Conservation (phyloP, 1,140 invertebrate genomes). For the Drosophila truncata region DNA sequence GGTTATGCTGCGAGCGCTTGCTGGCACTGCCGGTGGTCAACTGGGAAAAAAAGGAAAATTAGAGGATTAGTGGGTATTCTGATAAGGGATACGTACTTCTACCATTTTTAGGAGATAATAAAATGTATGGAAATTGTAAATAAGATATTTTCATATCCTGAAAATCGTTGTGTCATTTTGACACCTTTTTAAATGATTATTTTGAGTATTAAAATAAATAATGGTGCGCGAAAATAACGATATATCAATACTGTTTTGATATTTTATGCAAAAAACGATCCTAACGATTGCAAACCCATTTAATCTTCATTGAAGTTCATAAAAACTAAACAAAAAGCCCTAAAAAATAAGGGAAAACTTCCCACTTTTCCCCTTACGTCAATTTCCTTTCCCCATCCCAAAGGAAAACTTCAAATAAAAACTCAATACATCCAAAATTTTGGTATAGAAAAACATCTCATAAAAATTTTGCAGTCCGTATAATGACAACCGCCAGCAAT, state of each 20-base stretch:
- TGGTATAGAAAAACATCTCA: not conserved
- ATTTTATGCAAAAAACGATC: not conserved
- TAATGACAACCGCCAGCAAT: constrained; percentile 49
- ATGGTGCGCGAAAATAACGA: not conserved
- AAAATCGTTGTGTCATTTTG: not conserved
- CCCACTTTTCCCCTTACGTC: not conserved
- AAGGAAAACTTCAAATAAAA: constrained; percentile 3
- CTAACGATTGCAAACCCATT: no score
- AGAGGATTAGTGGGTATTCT: not conserved
- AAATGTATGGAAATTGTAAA: not conserved
- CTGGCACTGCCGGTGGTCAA: constrained; percentile 79
- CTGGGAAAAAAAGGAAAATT: constrained; percentile 7
- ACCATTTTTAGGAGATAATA: constrained; percentile 32
- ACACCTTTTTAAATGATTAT: not conserved
- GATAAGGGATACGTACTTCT: not conserved
- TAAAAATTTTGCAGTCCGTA: constrained; percentile 1
- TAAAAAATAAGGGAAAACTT: not conserved
- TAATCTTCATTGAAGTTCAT: no score
- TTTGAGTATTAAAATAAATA: not conserved
- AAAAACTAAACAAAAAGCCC: no score
- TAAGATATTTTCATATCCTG: no score
- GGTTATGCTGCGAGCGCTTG: constrained; percentile 69
- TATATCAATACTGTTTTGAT: no score
- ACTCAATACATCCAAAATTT: constrained; percentile 10
- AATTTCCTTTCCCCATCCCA: not conserved